Evolutionary conservation across 1,140 invertebrate species (phyloP), one percentile per base, ranked within the genome.

Genomic region (Eumeta japonica): DNA sequence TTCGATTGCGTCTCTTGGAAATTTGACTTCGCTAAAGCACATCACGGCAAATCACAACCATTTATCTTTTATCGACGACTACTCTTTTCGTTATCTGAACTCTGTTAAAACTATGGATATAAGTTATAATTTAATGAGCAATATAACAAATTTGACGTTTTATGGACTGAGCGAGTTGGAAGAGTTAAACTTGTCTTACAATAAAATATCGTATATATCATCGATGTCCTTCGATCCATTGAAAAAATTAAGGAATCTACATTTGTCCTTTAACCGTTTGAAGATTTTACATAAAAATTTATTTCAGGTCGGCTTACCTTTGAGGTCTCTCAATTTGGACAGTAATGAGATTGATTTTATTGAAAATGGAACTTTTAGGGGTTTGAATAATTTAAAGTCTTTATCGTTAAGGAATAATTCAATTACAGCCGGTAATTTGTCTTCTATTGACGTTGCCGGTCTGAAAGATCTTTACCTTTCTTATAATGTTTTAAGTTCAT

Each of bases 361-460:
- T 36, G 79, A 83, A 53, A 68, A 74, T 28, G 79, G 77, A 15
- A 78, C 81, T 10, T 83, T 85, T 50, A 51, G 65, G 16, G 78
- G 79, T 10, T 60, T 85, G 38, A 77, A 78, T 37, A 78, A 80
- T 47, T 58, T 86, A 15, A 77, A 80, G 48, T 78, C 79, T 45
- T 63, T 86, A 7, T 81, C 85, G 40, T 46, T 86, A 10, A 78
- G 78, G 53, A 70, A 82, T 16, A 95, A 95, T 67, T 78, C 81
- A 15, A 63, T 95, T 16, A 82, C 78, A 31, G 79, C 83, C 0
- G 60, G 70, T 5, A 85, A 87, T 29, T 70, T 90, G 13, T 62
- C 80, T 11, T 80, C 81, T 41, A 67, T 92, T 10, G 83, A 87
- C 46, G 82, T 91, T 28, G 82, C 84, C 2, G 85, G 84, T 16